phyloP scores from a whole-genome alignment of 2,888 invertebrate species.

The Hemaris fuciformis region DNA sequence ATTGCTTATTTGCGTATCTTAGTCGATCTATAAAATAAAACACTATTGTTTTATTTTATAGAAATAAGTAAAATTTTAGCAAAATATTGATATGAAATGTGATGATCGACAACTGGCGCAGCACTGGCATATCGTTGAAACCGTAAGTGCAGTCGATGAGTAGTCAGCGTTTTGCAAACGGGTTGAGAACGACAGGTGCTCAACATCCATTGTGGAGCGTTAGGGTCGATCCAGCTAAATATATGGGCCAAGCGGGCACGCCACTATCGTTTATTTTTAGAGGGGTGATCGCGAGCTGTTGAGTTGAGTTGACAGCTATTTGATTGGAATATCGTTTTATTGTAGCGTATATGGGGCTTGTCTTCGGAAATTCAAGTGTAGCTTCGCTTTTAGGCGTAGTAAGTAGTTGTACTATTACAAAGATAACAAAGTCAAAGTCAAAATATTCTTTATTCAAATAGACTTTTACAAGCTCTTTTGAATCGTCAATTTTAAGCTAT shows the following conservation, averaged over 20 bases:
- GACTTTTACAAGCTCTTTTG: too few relatives aligned
- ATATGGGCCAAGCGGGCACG: constrained; percentile 22
- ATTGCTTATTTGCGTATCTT: too few relatives aligned
- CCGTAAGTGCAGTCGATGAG: constrained; percentile 47
- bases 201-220: constrained; percentile 37
- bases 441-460: too few relatives aligned
- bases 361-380: too few relatives aligned
- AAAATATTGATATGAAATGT: too few relatives aligned
- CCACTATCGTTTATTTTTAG: constrained; percentile 5
- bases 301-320: background rate
- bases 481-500: too few relatives aligned
- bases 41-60: too few relatives aligned
- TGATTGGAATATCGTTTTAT: background rate
- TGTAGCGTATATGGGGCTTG: background rate
- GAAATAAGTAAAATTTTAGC: too few relatives aligned
- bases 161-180: constrained; percentile 75
- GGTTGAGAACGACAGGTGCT: constrained; percentile 67
- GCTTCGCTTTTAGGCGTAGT: too few relatives aligned
- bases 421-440: too few relatives aligned
- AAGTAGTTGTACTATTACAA: too few relatives aligned
- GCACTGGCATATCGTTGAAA: constrained; percentile 36
- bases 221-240: constrained; percentile 22
- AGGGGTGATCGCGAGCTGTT: background rate
- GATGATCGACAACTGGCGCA: constrained; percentile 21
- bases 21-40: too few relatives aligned